These are phyloP conservation scores for Astatoreochromis straeleni DNA, from an alignment of 2,113 vertebrate species.

Conservation along the genomic window DNA sequence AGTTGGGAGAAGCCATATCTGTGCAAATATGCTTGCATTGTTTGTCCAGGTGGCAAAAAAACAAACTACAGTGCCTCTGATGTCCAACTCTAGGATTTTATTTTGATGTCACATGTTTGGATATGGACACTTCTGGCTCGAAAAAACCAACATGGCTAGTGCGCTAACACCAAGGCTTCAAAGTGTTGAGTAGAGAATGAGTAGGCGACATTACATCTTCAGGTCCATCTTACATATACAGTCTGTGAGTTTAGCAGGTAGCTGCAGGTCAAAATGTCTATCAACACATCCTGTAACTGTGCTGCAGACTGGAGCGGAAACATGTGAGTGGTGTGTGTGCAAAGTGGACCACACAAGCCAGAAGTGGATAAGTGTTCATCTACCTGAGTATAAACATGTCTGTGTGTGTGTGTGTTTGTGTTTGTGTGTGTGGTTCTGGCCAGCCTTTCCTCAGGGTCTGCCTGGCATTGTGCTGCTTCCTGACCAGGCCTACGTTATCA, in stretches of 20 bases:
- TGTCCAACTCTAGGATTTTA: not conserved
- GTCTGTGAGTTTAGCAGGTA: not conserved
- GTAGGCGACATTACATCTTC: not conserved
- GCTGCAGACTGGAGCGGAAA: not conserved
- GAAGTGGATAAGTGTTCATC: not conserved
- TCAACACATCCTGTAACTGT: not conserved
- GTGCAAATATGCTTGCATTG: not conserved
- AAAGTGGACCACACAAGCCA: not conserved
- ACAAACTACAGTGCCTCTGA: not conserved
- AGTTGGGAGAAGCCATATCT: not conserved
- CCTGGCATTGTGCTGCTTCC: constrained; percentile 68
- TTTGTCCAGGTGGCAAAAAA: not conserved
- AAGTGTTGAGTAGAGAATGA: not conserved
- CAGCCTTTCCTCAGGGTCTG: constrained; percentile 54
- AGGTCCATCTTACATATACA: not conserved
- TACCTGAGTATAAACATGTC: not conserved
- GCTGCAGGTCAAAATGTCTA: not conserved
- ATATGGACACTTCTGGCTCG: not conserved
- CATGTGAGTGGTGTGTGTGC: not conserved
- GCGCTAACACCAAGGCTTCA: not conserved
- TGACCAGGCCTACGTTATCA: constrained; percentile 55
- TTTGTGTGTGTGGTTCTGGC: constrained; percentile 2
- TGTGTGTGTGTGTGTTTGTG: not conserved
- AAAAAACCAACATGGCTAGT: not conserved
- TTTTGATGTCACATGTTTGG: rapidly evolving